These are phyloP conservation scores for Ascidia mentula DNA, from an alignment of 23 tunicate species.

Conservation along the genomic window DNA sequence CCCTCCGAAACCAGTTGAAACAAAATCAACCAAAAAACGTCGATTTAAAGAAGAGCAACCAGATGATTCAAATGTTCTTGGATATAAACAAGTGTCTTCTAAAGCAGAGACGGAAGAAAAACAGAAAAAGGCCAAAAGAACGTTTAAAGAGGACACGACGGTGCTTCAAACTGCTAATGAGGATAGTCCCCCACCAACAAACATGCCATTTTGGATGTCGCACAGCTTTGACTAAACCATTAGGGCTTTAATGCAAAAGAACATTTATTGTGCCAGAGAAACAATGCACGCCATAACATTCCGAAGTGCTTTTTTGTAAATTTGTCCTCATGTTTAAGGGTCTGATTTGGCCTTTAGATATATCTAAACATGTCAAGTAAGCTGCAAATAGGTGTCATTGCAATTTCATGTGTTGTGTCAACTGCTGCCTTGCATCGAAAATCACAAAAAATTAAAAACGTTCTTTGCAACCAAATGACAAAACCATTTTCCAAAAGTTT, in stretches of 20 bases:
- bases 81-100: slow-evolving; percentile 55
- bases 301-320: too few relatives aligned
- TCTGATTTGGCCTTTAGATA: too few relatives aligned
- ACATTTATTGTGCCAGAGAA: too few relatives aligned
- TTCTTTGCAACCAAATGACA: too few relatives aligned
- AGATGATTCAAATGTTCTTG: slow-evolving; percentile 62
- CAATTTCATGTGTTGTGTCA: too few relatives aligned
- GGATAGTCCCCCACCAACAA: background rate
- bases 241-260: background rate
- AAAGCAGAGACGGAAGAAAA: background rate
- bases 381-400: too few relatives aligned
- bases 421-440: too few relatives aligned
- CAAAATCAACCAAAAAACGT: slow-evolving; percentile 39
- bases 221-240: slow-evolving; percentile 16
- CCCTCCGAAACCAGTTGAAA: background rate
- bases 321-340: too few relatives aligned
- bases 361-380: too few relatives aligned
- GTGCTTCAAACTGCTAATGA: background rate
- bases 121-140: background rate
- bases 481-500: too few relatives aligned
- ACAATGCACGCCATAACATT: too few relatives aligned
- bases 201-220: slow-evolving; percentile 77
- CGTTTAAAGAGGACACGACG: slow-evolving; percentile 11
- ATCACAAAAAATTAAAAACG: too few relatives aligned
- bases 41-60: slow-evolving; percentile 74